These are phyloP conservation scores for Umimayanthus chanpuru DNA, from an alignment of 92 coral and sea anemone species.

Conservation along the genomic window DNA sequence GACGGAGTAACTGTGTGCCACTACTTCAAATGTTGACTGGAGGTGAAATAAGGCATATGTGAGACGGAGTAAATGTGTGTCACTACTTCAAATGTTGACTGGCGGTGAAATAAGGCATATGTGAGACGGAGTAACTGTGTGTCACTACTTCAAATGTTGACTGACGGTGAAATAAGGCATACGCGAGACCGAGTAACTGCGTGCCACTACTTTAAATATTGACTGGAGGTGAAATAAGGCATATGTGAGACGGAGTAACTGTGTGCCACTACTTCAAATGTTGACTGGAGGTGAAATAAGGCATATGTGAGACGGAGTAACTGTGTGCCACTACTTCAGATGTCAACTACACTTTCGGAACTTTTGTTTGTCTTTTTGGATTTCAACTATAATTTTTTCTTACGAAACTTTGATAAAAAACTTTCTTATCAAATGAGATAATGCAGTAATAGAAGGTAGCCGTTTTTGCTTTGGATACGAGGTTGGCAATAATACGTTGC, in stretches of 20 bases:
- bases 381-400: no score
- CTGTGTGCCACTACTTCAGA: not conserved
- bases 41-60: conserved; percentile 25
- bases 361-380: no score
- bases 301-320: not conserved
- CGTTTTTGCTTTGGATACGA: no score
- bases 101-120: conserved; percentile 27
- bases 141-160: conserved; percentile 30
- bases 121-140: not conserved
- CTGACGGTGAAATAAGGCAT: conserved; percentile 51
- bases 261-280: not conserved
- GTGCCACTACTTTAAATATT: not conserved
- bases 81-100: conserved; percentile 55
- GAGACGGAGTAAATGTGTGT: not conserved
- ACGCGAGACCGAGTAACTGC: not conserved
- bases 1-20: not conserved
- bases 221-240: conserved; percentile 56
- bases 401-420: no score
- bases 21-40: conserved; percentile 55
- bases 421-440: no score
- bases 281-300: conserved; percentile 61
- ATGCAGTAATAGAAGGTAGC: no score
- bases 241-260: not conserved
- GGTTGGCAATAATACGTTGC: no score
- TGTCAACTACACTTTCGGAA: no score